Evolutionary conservation across 2,888 invertebrate genomes (phyloP).

Genomic region (Melieria picta): DNA sequence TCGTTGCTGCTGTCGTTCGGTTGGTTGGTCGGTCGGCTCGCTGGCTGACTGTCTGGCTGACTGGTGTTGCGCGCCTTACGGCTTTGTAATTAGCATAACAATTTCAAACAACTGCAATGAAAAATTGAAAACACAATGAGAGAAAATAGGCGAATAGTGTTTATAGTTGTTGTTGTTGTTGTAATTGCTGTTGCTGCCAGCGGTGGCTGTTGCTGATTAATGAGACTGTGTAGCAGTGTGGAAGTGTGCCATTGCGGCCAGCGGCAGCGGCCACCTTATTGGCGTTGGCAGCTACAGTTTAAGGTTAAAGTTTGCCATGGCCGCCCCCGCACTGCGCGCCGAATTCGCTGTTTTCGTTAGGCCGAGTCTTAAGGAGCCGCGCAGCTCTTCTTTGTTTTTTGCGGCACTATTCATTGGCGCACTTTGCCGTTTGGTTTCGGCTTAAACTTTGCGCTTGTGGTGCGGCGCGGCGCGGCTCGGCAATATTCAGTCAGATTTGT

Average conservation of each 20-base stretch:
- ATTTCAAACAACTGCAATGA: slow-evolving; percentile 53
- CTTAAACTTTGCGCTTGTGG: too few relatives aligned
- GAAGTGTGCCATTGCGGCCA: not conserved
- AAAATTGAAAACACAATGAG: slow-evolving; percentile 22
- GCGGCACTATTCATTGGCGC: too few relatives aligned
- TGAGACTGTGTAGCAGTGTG: not conserved
- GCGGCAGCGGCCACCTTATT: too few relatives aligned
- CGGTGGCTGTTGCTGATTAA: not conserved
- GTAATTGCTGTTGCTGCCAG: too few relatives aligned
- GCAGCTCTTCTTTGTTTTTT: too few relatives aligned
- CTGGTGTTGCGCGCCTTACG: slow-evolving; percentile 42
- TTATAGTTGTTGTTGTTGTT: too few relatives aligned
- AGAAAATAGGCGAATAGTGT: not conserved
- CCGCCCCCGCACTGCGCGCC: not conserved
- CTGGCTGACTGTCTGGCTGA: slow-evolving; percentile 43
- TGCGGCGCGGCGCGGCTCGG: too few relatives aligned
- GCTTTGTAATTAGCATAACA: slow-evolving; percentile 59
- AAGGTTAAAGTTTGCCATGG: too few relatives aligned
- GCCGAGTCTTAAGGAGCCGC: too few relatives aligned
- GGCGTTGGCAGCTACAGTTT: too few relatives aligned
- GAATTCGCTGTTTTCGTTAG: not conserved
- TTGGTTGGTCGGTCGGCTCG: slow-evolving; percentile 35
- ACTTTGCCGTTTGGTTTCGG: too few relatives aligned
- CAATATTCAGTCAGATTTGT: too few relatives aligned
- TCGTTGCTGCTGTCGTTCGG: slow-evolving; percentile 18